Evolutionary conservation across 2,113 vertebrate genomes (phyloP).

Genomic region (Rattus rattus): DNA sequence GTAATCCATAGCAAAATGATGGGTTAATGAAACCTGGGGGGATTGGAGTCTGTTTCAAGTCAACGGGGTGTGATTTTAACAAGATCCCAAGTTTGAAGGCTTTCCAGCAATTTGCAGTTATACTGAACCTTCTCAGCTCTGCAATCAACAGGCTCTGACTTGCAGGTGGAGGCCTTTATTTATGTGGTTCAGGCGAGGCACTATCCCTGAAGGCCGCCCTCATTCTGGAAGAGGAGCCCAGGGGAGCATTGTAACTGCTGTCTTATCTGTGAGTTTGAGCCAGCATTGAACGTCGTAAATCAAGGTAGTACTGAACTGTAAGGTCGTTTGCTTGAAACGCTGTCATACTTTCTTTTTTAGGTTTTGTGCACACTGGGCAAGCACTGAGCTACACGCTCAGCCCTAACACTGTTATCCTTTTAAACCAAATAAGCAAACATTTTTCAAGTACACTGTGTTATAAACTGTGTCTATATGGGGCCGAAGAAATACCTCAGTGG

Average conservation of each 20-base stretch:
- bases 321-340: neutral
- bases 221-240: neutral
- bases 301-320: neutral
- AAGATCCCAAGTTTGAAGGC: conserved; percentile 47
- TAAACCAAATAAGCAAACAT: neutral
- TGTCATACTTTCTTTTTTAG: neutral
- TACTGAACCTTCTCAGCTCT: neutral
- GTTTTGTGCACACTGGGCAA: neutral
- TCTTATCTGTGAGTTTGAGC: neutral
- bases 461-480: neutral
- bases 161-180: neutral
- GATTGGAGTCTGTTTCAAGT: conserved; percentile 35
- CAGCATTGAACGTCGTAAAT: neutral
- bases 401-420: neutral
- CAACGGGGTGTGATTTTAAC: conserved; percentile 53
- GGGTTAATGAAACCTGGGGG: conserved; percentile 18
- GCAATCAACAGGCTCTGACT: conserved; percentile 23
- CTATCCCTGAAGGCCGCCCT: neutral
- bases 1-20: conserved; percentile 4
- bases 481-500: neutral
- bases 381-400: neutral
- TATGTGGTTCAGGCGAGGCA: neutral
- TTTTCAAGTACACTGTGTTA: conserved; percentile 14
- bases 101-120: conserved; percentile 8
- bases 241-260: neutral